Evolutionary conservation across 64 coral and sea anemone species (phyloP).

Genomic region (Montipora capricornis): DNA sequence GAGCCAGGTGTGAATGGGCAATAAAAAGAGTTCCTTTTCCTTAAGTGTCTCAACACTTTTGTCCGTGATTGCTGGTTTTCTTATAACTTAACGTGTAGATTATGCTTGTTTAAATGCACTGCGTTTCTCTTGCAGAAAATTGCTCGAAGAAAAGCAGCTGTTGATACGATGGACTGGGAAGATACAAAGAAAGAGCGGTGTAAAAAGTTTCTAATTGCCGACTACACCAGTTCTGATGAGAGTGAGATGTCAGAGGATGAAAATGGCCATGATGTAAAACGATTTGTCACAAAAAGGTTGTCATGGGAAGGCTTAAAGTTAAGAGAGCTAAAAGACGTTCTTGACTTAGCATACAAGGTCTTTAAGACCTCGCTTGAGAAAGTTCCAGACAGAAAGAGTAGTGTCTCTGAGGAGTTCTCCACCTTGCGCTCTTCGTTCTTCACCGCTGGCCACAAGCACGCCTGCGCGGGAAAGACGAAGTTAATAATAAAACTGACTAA

Average conservation of each 20-base stretch:
- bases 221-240: slow-evolving; percentile 13
- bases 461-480: too few relatives aligned
- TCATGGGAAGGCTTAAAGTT: not conserved
- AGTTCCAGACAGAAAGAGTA: too few relatives aligned
- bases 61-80: too few relatives aligned
- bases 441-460: too few relatives aligned
- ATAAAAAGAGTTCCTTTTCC: too few relatives aligned
- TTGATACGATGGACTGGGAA: not conserved
- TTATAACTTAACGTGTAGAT: too few relatives aligned
- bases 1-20: too few relatives aligned
- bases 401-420: not conserved
- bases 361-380: too few relatives aligned
- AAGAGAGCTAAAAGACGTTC: not conserved
- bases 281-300: slow-evolving; percentile 2
- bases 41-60: too few relatives aligned
- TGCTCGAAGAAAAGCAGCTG: not conserved
- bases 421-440: not conserved
- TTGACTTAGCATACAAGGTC: too few relatives aligned
- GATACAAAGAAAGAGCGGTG: not conserved
- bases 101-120: too few relatives aligned
- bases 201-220: not conserved
- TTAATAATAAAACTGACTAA: too few relatives aligned
- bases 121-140: slow-evolving; percentile 9
- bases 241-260: slow-evolving; percentile 9
- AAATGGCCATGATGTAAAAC: not conserved